These are phyloP conservation scores for Scleropages formosus DNA, from an alignment of 2,797 vertebrate species.

Conservation along the genomic window DNA sequence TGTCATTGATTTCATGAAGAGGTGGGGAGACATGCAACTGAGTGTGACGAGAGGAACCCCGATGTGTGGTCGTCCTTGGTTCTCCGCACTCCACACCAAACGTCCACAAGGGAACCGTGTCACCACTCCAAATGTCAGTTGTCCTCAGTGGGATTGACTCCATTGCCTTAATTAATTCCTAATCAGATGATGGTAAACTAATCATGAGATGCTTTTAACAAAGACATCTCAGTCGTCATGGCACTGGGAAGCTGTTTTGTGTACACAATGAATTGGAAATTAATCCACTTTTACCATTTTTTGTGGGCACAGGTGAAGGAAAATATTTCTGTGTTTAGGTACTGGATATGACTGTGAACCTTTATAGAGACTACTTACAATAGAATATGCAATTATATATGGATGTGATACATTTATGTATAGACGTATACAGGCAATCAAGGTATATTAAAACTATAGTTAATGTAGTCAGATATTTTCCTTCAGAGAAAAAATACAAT, in stretches of 20 bases:
- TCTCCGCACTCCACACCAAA: slow-evolving; percentile 5
- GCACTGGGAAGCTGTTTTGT: slow-evolving; percentile 37
- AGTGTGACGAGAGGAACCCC: slow-evolving; percentile 75
- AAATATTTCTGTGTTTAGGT: not conserved
- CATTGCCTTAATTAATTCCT: slow-evolving; percentile 90
- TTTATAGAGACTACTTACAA: too few relatives aligned
- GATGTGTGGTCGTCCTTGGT: slow-evolving; percentile 44
- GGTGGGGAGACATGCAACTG: slow-evolving; percentile 57
- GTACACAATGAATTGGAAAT: slow-evolving; percentile 17
- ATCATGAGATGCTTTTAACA: slow-evolving; percentile 82
- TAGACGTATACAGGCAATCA: not conserved
- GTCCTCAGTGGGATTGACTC: slow-evolving; percentile 85
- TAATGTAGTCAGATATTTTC: too few relatives aligned
- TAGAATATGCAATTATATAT: too few relatives aligned
- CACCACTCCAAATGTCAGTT: slow-evolving; percentile 75
- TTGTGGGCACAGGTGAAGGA: not conserved
- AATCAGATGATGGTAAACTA: slow-evolving; percentile 90
- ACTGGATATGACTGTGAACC: not conserved
- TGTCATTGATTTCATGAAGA: slow-evolving; percentile 33
- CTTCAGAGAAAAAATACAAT: too few relatives aligned
- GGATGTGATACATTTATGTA: too few relatives aligned
- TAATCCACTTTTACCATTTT: not conserved
- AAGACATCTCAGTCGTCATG: slow-evolving; percentile 67
- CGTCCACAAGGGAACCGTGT: slow-evolving; percentile 50
- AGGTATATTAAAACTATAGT: too few relatives aligned